Evolutionary conservation across 2,888 invertebrate genomes (phyloP), one percentile per base, ranked within the genome.

Genomic region (Hypercompe scribonia): DNA sequence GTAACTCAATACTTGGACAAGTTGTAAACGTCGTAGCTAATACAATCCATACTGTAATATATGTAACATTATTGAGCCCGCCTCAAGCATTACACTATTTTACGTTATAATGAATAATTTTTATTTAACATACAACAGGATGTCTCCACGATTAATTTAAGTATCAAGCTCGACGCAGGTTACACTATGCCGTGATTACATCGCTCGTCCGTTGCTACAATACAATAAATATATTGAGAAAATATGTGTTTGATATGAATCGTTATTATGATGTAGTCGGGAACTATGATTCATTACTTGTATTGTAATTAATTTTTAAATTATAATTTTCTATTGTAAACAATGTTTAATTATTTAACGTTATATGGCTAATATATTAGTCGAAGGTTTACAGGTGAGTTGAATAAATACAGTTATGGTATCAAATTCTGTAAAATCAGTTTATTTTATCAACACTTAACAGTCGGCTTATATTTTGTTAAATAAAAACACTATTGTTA

Each of bases 1-100:
- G 96, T 99, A 91, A 96, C 97, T 91, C 98, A 98, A 96, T 99
- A 99, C 96, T 96, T 99, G 96, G 99, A 99, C 97, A 99, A 99
- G 96, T 97, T 99, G 98, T 99, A 99, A 99, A 93, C 90, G 90
- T 87, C 90, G 88, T 94, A 94, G 94, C 94, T 91, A 93, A 93
- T 87, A 84, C 90, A 93, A 93, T 93, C 90, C 88, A 88, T 90
- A 90, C 87, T 95, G 93, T 95, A 95, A 93, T 92, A 94, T 94
- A 94, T 94, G 91, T 93, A 93, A 91, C 90, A 91, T 90, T 90
- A 89, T 89, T 87, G 90, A 87, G 89, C 87, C 88, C 91, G 92
- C 92, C 91, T 91, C 93, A 90, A 92, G 91, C 93, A 91, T 83
- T 87, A 86, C 85, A 87, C 87, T 84, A 86, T 78, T 85, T 90